phyloP scores from a whole-genome alignment of 2,797 vertebrate genomes.

The Columba guinea region DNA sequence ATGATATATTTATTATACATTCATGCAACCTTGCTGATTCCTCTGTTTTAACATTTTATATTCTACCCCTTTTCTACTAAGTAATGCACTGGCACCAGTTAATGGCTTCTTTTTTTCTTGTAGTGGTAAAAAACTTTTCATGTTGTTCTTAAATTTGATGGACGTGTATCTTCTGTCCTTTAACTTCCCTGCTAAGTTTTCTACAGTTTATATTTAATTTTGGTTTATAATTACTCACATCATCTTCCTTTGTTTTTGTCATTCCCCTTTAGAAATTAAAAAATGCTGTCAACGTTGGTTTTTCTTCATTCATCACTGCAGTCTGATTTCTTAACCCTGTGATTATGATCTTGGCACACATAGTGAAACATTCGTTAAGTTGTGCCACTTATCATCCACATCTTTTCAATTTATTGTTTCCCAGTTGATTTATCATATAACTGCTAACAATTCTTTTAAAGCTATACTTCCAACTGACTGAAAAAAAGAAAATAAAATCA shows the following conservation, averaged over 20 bases:
- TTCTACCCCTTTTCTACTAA: neutral
- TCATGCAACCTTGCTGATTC: neutral
- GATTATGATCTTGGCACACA: neutral
- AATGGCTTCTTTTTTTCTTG: neutral
- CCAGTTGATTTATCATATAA: neutral
- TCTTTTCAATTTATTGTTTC: neutral
- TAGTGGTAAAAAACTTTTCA: neutral
- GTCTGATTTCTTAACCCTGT: neutral
- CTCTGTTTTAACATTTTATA: neutral
- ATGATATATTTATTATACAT: neutral
- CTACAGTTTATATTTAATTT: neutral
- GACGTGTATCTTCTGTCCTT: neutral
- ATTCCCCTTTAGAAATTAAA: neutral
- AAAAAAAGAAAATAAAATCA: neutral
- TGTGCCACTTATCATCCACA: neutral
- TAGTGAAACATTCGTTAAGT: neutral
- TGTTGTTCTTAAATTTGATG: neutral
- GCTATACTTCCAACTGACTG: neutral
- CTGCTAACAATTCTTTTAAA: neutral
- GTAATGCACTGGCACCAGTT: neutral
- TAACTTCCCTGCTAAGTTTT: neutral
- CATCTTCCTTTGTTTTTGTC: neutral
- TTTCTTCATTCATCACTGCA: neutral
- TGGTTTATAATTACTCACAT: neutral
- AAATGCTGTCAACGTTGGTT: rapidly evolving